These are phyloP conservation scores for Verasper variegatus DNA, from an alignment of 2,113 vertebrate species.

Conservation along the genomic window DNA sequence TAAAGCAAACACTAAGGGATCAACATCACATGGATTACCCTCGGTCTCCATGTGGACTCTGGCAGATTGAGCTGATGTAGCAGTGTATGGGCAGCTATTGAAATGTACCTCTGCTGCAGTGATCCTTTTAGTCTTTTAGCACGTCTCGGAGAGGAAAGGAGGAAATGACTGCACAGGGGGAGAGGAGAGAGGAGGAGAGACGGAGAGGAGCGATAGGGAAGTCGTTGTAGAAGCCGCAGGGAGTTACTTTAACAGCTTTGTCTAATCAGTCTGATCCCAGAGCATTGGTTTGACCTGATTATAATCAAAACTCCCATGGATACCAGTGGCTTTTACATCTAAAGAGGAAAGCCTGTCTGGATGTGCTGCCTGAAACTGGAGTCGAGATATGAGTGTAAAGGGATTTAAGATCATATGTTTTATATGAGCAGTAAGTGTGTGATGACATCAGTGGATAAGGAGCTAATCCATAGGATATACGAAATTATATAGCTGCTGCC, in stretches of 20 bases:
- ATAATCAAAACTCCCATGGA: conserved; percentile 54
- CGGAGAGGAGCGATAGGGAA: conserved; percentile 34
- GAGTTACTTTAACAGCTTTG: conserved; percentile 61
- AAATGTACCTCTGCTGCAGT: conserved; percentile 18
- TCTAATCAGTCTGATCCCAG: conserved; percentile 71
- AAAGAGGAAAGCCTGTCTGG: conserved; percentile 24
- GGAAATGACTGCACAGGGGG: conserved; percentile 34
- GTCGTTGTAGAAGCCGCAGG: conserved; percentile 47
- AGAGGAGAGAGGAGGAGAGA: conserved; percentile 4
- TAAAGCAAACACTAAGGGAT: conserved; percentile 24
- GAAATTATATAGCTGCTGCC: background rate
- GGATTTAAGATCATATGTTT: conserved; percentile 35
- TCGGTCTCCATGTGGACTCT: background rate
- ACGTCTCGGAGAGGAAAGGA: conserved; percentile 31
- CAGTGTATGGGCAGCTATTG: conserved; percentile 16
- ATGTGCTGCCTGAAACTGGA: conserved; percentile 16
- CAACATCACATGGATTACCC: conserved; percentile 33
- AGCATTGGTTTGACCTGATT: conserved; percentile 72
- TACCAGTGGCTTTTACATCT: conserved; percentile 29
- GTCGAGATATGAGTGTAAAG: conserved; percentile 2
- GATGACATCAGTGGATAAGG: conserved; percentile 15
- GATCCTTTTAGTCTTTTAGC: conserved; percentile 39
- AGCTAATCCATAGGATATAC: background rate
- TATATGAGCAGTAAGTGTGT: conserved; percentile 18
- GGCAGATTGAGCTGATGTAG: conserved; percentile 27